Conservation (phyloP, 2,888 invertebrate genomes). For the Liodrosophila aerea region DNA sequence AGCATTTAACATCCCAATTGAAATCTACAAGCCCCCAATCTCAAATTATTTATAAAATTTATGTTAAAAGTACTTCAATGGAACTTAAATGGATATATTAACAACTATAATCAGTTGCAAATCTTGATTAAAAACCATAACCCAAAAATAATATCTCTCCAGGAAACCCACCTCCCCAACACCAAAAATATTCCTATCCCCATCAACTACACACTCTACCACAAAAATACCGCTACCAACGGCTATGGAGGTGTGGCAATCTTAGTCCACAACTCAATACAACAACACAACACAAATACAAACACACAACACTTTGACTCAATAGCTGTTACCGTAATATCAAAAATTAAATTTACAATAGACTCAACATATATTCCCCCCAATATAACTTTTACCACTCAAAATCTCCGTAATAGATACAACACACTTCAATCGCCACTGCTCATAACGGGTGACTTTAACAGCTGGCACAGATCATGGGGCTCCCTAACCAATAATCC, state of each 20-base stretch:
- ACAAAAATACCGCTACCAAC: constrained; percentile 1
- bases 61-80: constrained; percentile 8
- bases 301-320: constrained; percentile 4
- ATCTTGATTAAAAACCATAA: constrained; percentile 14
- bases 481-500: neutral
- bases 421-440: no score
- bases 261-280: constrained; percentile 4
- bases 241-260: neutral
- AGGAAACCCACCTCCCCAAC: constrained; percentile 21
- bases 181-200: constrained; percentile 13
- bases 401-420: constrained; percentile 1
- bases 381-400: constrained; percentile 7
- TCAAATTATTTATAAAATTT: neutral
- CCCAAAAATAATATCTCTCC: constrained; percentile 16
- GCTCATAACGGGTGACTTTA: no score
- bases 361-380: constrained; percentile 20
- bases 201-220: constrained; percentile 11
- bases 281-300: neutral
- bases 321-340: constrained; percentile 15
- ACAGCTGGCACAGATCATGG: neutral
- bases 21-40: no score
- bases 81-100: constrained; percentile 15
- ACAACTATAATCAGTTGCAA: constrained; percentile 16
- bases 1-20: no score
- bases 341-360: constrained; percentile 22